phyloP scores from a whole-genome alignment of 1,140 invertebrate genomes.

The Lanistes nyassanus region DNA sequence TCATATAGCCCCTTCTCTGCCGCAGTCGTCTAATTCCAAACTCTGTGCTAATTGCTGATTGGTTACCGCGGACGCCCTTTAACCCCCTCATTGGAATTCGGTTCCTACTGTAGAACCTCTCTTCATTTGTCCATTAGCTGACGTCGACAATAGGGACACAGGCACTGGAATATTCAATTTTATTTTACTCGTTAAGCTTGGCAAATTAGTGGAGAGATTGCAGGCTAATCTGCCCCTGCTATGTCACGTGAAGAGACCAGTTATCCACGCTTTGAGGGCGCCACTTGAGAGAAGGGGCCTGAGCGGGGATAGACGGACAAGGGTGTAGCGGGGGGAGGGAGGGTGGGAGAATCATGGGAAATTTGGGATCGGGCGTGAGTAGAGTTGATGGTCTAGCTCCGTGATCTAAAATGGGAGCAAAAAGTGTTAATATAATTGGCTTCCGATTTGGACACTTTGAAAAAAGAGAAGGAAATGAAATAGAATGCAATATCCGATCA shows the following conservation, averaged over 20 bases:
- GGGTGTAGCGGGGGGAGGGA: not conserved
- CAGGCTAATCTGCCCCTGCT: slow-evolving; percentile 17
- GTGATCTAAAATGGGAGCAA: not conserved
- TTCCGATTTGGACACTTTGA: not conserved
- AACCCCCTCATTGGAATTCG: slow-evolving; percentile 16
- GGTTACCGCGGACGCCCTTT: slow-evolving; percentile 24
- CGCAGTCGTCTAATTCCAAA: slow-evolving; percentile 26
- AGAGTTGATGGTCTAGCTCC: not conserved
- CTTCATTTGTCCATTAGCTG: slow-evolving; percentile 28
- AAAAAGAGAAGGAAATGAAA: not conserved
- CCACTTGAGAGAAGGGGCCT: slow-evolving; percentile 10
- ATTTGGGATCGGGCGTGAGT: not conserved
- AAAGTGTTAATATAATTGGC: not conserved
- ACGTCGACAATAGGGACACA: slow-evolving; percentile 14
- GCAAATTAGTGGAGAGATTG: slow-evolving; percentile 27
- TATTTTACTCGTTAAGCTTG: slow-evolving; percentile 29
- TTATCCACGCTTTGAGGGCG: slow-evolving; percentile 5
- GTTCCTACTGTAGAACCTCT: not conserved
- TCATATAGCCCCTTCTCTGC: slow-evolving; percentile 10
- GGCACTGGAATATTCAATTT: slow-evolving; percentile 24
- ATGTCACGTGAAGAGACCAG: slow-evolving; percentile 8
- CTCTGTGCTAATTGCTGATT: slow-evolving; percentile 25
- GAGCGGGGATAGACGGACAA: not conserved
- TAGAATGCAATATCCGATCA: not conserved
- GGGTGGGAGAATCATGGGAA: not conserved